A percentile compares a stretch with the other conserved stretches of the same genome.
Evolutionary conservation across 1,140 invertebrate genomes (phyloP).

Genomic region (Pseudomyrmex flavicornis): DNA sequence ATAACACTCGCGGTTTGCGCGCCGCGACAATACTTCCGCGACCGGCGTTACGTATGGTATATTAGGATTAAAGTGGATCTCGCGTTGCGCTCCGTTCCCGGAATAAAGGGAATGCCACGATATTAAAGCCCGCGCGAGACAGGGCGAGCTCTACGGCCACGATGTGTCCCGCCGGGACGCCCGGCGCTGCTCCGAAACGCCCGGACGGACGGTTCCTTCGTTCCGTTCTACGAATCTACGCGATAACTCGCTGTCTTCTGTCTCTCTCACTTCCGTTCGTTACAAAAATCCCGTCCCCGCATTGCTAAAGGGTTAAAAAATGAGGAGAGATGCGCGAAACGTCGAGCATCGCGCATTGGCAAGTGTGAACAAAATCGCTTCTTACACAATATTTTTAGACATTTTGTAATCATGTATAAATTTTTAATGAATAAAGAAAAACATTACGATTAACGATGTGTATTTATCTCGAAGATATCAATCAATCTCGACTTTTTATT

Average conservation of each 20-base stretch:
- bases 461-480: no score
- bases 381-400: neutral
- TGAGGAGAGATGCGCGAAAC: neutral
- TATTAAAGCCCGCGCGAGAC: slow-evolving; percentile 76
- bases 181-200: slow-evolving; percentile 44
- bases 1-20: neutral
- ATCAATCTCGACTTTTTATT: neutral
- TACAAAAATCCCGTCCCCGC: slow-evolving; percentile 13
- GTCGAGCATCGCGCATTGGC: neutral
- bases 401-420: neutral
- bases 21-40: slow-evolving; percentile 69
- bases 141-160: slow-evolving; percentile 56
- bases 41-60: slow-evolving; percentile 77
- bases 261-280: neutral
- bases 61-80: slow-evolving; percentile 83
- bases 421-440: no score
- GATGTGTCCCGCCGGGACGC: slow-evolving; percentile 46
- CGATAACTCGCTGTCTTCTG: neutral
- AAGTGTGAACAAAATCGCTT: neutral
- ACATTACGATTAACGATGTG: no score
- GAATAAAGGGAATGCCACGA: slow-evolving; percentile 82
- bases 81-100: slow-evolving; percentile 77
- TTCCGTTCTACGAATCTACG: neutral
- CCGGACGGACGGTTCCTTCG: slow-evolving; percentile 13
- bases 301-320: slow-evolving; percentile 14